These are phyloP conservation scores for Peromyscus californicus DNA, from an alignment of 2,113 vertebrate genomes.

Conservation along the genomic window DNA sequence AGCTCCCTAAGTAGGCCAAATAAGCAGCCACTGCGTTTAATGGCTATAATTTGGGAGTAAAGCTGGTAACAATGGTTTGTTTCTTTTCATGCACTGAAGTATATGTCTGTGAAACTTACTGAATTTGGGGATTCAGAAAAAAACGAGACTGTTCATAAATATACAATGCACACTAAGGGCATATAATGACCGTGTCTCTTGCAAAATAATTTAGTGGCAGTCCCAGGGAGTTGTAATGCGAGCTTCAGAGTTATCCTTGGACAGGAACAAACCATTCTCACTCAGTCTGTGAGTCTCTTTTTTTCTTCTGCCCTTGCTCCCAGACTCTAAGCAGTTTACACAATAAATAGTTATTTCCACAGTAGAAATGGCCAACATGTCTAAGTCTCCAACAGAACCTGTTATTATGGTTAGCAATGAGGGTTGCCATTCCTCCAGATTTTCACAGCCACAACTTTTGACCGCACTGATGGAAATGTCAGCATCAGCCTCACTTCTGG, in stretches of 20 bases:
- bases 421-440: slow-evolving; percentile 68
- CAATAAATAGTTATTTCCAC: slow-evolving; percentile 77
- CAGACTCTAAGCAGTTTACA: slow-evolving; percentile 75
- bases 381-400: slow-evolving; percentile 66
- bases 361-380: slow-evolving; percentile 70
- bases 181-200: slow-evolving; percentile 70
- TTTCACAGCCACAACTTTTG: slow-evolving; percentile 74
- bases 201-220: slow-evolving; percentile 57
- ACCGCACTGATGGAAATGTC: slow-evolving; percentile 52
- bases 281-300: slow-evolving; percentile 26
- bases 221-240: slow-evolving; percentile 57
- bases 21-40: slow-evolving; percentile 62
- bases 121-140: slow-evolving; percentile 55
- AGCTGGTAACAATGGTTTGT: slow-evolving; percentile 64
- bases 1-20: slow-evolving; percentile 56
- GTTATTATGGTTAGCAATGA: slow-evolving; percentile 79
- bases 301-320: neutral
- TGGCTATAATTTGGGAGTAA: slow-evolving; percentile 81
- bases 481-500: slow-evolving; percentile 15
- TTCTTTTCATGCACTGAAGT: slow-evolving; percentile 73
- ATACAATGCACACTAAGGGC: neutral
- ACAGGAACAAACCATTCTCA: slow-evolving; percentile 68
- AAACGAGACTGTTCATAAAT: slow-evolving; percentile 82
- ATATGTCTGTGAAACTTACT: slow-evolving; percentile 74
- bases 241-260: slow-evolving; percentile 61